Conservation (phyloP, 2,113 vertebrate genomes). For the Poeciliopsis turrubarensis region DNA sequence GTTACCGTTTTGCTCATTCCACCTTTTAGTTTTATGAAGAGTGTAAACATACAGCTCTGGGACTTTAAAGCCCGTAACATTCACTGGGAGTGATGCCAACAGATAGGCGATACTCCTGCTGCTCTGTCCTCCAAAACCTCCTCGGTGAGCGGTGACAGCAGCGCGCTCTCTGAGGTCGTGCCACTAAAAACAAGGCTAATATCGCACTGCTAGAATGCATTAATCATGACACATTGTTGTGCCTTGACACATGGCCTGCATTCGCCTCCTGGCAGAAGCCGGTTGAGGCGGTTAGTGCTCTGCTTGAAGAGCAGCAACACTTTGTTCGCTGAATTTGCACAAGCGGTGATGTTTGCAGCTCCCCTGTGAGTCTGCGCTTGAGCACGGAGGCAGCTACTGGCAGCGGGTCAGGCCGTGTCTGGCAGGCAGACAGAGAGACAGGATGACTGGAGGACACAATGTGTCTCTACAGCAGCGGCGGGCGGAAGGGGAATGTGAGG, state of each 20-base stretch:
- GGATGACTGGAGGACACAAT: slow-evolving; percentile 39
- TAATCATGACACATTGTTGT: slow-evolving; percentile 26
- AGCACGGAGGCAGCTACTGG: slow-evolving; percentile 46
- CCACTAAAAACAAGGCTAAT: slow-evolving; percentile 53
- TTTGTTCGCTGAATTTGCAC: slow-evolving; percentile 35
- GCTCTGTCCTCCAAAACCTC: slow-evolving; percentile 25
- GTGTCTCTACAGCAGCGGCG: slow-evolving; percentile 41
- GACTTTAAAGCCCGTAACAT: slow-evolving; percentile 2
- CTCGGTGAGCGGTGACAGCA: slow-evolving; percentile 45
- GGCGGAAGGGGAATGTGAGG: slow-evolving; percentile 21
- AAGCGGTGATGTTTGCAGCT: slow-evolving; percentile 50
- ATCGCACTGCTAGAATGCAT: slow-evolving; percentile 29
- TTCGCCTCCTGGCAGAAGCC: slow-evolving; percentile 12
- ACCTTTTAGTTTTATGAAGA: neutral
- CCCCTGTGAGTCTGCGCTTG: slow-evolving; percentile 53
- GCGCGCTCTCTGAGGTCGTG: slow-evolving; percentile 40
- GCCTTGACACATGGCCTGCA: slow-evolving; percentile 36
- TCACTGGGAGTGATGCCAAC: slow-evolving; percentile 19
- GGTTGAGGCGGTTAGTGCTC: neutral
- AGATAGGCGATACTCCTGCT: slow-evolving; percentile 8
- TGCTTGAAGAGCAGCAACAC: slow-evolving; percentile 17
- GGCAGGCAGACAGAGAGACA: slow-evolving; percentile 42
- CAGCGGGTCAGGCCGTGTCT: slow-evolving; percentile 49
- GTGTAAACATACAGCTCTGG: slow-evolving; percentile 1
- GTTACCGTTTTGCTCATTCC: neutral